Percentiles rank a stretch among this genome's conserved stretches.
Conservation (phyloP, 1,140 invertebrate genomes). For the Lanistes nyassanus region DNA sequence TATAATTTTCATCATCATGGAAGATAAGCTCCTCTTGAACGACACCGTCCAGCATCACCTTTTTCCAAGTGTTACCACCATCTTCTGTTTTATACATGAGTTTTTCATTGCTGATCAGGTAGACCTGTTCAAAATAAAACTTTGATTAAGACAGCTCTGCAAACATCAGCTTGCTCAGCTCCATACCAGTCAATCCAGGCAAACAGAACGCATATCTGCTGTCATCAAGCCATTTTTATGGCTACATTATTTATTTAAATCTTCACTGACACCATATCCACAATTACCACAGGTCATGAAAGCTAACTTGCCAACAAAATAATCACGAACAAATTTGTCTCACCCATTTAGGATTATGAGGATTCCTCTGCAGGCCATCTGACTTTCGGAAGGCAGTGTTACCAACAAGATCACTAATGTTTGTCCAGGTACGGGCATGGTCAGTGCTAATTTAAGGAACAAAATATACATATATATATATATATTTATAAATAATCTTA, state of each 20-base stretch:
- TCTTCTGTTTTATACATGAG: constrained; percentile 47
- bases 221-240: no score
- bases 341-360: constrained; percentile 44
- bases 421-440: constrained; percentile 41
- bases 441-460: constrained; percentile 40
- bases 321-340: no score
- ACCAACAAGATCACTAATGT: constrained; percentile 33
- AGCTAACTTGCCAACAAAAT: neutral
- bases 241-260: no score
- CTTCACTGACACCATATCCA: neutral
- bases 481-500: no score
- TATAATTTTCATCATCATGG: constrained; percentile 32
- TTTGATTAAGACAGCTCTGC: neutral
- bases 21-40: constrained; percentile 42
- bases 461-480: neutral
- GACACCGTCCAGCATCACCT: constrained; percentile 10
- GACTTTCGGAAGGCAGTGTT: constrained; percentile 39
- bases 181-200: no score
- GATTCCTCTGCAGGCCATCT: constrained; percentile 52
- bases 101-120: constrained; percentile 40
- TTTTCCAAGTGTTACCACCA: constrained; percentile 42
- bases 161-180: no score
- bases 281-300: neutral
- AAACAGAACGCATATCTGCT: no score
- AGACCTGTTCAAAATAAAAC: constrained; percentile 33